Evolutionary conservation across 1,140 invertebrate species (phyloP), one percentile per base, ranked within the genome.

Genomic region (Alviniconcha marisindica): DNA sequence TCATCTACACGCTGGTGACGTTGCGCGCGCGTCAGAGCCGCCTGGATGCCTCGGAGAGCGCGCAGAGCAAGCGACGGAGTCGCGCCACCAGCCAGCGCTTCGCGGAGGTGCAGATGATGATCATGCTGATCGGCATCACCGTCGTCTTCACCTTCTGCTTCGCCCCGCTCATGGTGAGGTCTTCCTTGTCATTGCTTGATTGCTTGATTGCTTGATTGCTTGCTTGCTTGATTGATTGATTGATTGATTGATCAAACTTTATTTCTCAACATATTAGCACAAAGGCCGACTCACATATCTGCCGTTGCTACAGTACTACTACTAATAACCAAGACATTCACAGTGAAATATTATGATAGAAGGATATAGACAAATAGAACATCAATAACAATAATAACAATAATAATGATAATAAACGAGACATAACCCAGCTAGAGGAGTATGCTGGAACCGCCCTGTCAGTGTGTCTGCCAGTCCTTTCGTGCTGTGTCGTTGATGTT

Each of bases 21-120:
- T 83, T 91, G 54, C 79, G 88, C 56, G 85, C 84, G 51, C 89
- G 88, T 76, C 88, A 90, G 56, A 86, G 80, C 15, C 56, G 87
- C 7, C 80, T 89, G 28, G 83, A 84, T n/a, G 83, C 87, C 18
- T 86, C 86, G 14, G 86, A 86, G 51, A 80, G 84, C 7, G 82
- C 84, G 1, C 86, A 86, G 1, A 81, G 87, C 56, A 85, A 88
- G 51, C 89, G 88, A 28, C 86, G 85, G 44, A 89, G 85, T 40
- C 87, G 87, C 38, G 89, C 82, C 63, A 86, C 87, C 42, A 89
- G 80, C 56, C 89, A 89, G 82, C 85, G 91, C 38, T 93, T 91
- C 82, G 89, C 92, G 1, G 93, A 94, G 85, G 90, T 93, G 63
- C 92, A 94, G 78, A 94, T 94, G 93, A 89, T 93, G 15, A 87